phyloP scores from a whole-genome alignment of 2,797 vertebrate species.

The Pteronotus mesoamericanus region DNA sequence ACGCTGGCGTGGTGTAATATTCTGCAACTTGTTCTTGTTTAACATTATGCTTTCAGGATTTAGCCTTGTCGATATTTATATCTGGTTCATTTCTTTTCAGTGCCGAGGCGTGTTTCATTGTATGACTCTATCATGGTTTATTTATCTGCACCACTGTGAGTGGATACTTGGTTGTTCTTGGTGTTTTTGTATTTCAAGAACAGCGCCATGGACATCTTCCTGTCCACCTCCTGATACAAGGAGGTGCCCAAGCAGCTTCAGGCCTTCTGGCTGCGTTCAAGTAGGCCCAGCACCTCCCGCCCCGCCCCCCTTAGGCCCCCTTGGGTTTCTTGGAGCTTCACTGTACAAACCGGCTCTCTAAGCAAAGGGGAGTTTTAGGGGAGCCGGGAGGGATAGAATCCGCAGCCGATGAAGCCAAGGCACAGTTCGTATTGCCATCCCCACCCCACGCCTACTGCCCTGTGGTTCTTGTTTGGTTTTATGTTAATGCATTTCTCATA shows the following conservation, averaged over 20 bases:
- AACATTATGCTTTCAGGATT: background rate
- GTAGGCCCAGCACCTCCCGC: background rate
- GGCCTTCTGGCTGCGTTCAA: background rate
- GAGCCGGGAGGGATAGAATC: accelerated
- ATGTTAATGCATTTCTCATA: background rate
- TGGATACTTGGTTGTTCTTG: background rate
- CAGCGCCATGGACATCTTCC: accelerated
- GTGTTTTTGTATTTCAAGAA: background rate
- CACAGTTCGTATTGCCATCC: background rate
- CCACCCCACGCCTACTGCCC: background rate
- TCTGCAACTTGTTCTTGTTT: background rate
- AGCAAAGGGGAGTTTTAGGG: background rate
- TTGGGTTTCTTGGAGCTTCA: background rate
- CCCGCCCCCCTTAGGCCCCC: background rate
- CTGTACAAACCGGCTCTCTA: background rate
- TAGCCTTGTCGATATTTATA: background rate
- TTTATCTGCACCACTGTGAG: too few species aligned
- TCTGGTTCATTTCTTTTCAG: background rate
- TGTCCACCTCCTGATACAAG: background rate
- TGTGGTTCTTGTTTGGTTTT: background rate
- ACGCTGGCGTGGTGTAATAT: background rate
- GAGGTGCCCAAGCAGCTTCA: background rate
- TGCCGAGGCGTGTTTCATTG: background rate
- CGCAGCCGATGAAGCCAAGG: background rate
- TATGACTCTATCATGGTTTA: background rate